Evolutionary conservation across 1,140 invertebrate species (phyloP), one percentile per base, ranked within the genome.

Genomic region (Pseudoatta argentina): DNA sequence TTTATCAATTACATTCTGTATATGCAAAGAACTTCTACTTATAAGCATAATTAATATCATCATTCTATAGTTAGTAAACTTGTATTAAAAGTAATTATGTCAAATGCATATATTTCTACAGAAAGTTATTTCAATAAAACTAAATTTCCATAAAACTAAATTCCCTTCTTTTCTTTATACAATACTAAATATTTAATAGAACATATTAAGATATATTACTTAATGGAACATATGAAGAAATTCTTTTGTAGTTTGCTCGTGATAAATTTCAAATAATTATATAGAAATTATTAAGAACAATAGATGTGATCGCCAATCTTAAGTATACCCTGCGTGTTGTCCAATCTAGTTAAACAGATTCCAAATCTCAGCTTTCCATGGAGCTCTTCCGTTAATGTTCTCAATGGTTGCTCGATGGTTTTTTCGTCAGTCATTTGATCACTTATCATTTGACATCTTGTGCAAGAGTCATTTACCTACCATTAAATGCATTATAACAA

Each of bases 361-460:
- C 98, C 98, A 94, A 98, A 98, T 77, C 95, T 95, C 83, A 98
- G 95, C 96, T 98, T 98, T 24, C 97, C 97, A 86, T 96, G 95
- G 91, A 97, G 97, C 87, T 96, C 95, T 91, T 96, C 96, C 3
- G 97, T 96, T 83, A 99, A 96, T 5, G 98, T 97, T 83, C 97
- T 95, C 18, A 99, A 94, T 3, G 98, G 98, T 24, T 24, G 24
- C 94, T 99, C 98, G 0, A 97, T 96, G 12, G 97, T 97, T 91
- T 97, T 97, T 91, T 97, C 93, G 0, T 97, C 98, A 16, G 97
- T 98, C 16, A 95, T 95, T 95, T 98, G 98, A 95, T 99, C 97
- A 81, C 98, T 99, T 66, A 99, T 97, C 98, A 99, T 99, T 95
- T 99, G 98, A 94, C 98, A 99, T 79, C 98, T 96, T 12, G 96